Evolutionary conservation across 2,888 invertebrate species (phyloP).

Genomic region (Serrognathus titanus): DNA sequence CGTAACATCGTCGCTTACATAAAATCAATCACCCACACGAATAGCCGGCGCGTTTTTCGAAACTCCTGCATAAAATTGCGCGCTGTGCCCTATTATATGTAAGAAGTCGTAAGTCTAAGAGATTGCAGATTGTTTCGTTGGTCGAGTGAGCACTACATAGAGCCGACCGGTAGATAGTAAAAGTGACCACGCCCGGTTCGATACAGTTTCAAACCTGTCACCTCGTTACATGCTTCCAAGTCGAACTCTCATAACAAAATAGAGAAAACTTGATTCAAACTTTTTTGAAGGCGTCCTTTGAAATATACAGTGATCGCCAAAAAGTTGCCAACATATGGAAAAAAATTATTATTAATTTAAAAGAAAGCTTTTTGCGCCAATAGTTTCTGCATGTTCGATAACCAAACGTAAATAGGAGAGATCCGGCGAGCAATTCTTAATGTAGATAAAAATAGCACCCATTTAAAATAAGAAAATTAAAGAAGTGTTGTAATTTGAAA

Average conservation of each 20-base stretch:
- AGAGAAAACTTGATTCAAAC: slow-evolving; percentile 4
- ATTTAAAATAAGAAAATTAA: too few relatives aligned
- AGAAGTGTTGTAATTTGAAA: too few relatives aligned
- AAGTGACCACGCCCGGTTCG: slow-evolving; percentile 32
- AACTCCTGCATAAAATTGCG: not conserved
- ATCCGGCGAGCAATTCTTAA: too few relatives aligned
- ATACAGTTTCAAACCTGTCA: slow-evolving; percentile 22
- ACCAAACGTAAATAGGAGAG: too few relatives aligned
- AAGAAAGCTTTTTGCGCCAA: too few relatives aligned
- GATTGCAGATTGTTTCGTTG: slow-evolving; percentile 34
- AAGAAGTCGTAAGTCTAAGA: slow-evolving; percentile 2
- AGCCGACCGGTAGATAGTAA: slow-evolving; percentile 26
- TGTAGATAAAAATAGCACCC: too few relatives aligned
- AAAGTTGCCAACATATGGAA: too few relatives aligned
- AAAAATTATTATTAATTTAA: too few relatives aligned
- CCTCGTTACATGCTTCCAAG: slow-evolving; percentile 11
- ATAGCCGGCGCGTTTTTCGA: not conserved
- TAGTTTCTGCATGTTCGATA: too few relatives aligned
- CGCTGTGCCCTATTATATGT: not conserved
- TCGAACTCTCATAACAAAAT: slow-evolving; percentile 8
- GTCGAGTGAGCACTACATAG: slow-evolving; percentile 33
- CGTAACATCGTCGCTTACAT: not conserved
- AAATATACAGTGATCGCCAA: too few relatives aligned
- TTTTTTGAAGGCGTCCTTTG: slow-evolving; percentile 5
- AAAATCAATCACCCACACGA: slow-evolving; percentile 1